phyloP scores from a whole-genome alignment of 2,888 invertebrate species.

The Drosophila nr. perissopoda region DNA sequence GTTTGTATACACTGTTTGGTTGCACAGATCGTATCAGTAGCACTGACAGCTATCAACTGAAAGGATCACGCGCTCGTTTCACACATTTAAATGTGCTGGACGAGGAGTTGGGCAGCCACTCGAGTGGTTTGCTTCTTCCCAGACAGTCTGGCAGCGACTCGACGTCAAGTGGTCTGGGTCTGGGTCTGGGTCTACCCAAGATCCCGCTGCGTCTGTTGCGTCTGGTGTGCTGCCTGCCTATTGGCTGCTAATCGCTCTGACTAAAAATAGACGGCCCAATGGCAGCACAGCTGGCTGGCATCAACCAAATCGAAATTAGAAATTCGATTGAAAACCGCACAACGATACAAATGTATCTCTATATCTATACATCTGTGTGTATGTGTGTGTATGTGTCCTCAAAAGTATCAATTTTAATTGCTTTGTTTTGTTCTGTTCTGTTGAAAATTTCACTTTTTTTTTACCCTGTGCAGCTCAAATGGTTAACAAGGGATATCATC shows the following conservation, averaged over 20 bases:
- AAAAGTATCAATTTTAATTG: conserved; percentile 60
- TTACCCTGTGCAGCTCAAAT: conserved; percentile 15
- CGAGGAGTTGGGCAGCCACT: conserved; percentile 28
- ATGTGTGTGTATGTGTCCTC: conserved; percentile 1
- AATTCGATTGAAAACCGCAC: conserved; percentile 62
- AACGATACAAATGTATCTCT: conserved; percentile 61
- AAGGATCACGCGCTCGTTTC: conserved; percentile 46
- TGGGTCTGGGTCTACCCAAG: conserved; percentile 8
- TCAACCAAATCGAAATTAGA: conserved; percentile 50
- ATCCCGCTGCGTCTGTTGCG: background rate
- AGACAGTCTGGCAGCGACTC: conserved; percentile 53
- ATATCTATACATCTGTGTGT: conserved; percentile 19
- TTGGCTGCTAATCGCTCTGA: conserved; percentile 75
- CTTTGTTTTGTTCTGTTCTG: conserved; percentile 39
- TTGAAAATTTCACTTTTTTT: conserved; percentile 13
- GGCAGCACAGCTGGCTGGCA: conserved; percentile 65
- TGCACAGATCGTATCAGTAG: conserved; percentile 32
- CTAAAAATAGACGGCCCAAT: conserved; percentile 72
- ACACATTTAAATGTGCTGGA: conserved; percentile 34
- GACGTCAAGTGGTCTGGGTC: conserved; percentile 52
- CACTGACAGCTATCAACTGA: conserved; percentile 51
- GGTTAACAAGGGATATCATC: background rate
- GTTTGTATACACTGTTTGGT: background rate
- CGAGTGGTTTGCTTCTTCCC: conserved; percentile 33
- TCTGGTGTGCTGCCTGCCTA: conserved; percentile 41